These are phyloP conservation scores for Aythya baeri DNA, from an alignment of 2,113 vertebrate species.

Conservation along the genomic window DNA sequence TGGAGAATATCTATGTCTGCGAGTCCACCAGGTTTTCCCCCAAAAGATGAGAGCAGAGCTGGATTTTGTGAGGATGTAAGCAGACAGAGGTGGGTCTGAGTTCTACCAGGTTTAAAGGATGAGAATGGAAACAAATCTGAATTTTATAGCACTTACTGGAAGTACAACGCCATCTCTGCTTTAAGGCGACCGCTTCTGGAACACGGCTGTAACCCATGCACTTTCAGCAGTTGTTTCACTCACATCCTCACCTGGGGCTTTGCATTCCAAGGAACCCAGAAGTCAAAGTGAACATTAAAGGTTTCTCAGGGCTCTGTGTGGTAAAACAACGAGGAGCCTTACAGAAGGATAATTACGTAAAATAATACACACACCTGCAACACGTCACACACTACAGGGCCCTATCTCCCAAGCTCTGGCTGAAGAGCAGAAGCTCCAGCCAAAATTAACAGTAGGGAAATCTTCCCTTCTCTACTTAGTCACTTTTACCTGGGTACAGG, in stretches of 20 bases:
- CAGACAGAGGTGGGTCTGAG: neutral
- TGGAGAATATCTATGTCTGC: neutral
- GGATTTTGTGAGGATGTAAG: neutral
- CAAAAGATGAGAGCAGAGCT: neutral
- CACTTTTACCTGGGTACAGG: neutral
- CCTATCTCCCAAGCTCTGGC: neutral
- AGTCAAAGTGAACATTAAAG: neutral
- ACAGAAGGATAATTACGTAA: neutral
- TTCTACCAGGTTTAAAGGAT: neutral
- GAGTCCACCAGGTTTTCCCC: neutral
- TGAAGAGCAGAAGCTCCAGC: neutral
- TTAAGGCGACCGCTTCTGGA: neutral
- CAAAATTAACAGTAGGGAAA: neutral
- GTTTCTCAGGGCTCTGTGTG: neutral
- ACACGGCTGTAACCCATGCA: neutral
- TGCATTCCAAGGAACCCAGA: neutral
- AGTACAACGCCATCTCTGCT: neutral
- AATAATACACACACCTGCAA: neutral
- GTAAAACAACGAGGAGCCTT: neutral
- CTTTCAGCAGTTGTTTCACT: neutral
- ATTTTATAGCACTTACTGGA: neutral
- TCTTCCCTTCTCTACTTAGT: neutral
- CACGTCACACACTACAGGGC: neutral
- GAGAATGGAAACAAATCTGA: neutral
- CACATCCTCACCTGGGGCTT: neutral